Conservation (phyloP, 2,797 vertebrate species). For the Clarias laeviceps region DNA sequence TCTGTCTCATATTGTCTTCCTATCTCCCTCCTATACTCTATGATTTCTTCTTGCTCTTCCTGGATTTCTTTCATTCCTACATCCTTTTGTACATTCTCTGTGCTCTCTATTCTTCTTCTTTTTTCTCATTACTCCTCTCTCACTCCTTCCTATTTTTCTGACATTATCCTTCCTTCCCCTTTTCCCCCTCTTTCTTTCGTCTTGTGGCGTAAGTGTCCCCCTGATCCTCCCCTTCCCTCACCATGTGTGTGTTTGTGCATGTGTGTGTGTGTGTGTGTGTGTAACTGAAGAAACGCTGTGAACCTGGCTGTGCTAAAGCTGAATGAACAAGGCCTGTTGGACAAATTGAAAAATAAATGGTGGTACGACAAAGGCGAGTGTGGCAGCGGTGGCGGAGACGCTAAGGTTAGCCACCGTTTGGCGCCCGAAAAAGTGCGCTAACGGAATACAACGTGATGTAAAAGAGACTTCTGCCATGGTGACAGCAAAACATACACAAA, state of each 20-base stretch:
- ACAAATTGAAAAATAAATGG: slow-evolving; percentile 99
- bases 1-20: slow-evolving; percentile 28
- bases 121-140: neutral
- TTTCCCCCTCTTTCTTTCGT: neutral
- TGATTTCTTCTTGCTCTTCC: too few species aligned
- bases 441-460: slow-evolving; percentile 82
- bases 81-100: neutral
- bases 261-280: slow-evolving; percentile 27
- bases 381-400: slow-evolving; percentile 99
- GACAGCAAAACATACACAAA: slow-evolving; percentile 55
- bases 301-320: slow-evolving; percentile 99
- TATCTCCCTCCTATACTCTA: neutral
- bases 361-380: slow-evolving; percentile 99
- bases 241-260: slow-evolving; percentile 39
- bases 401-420: slow-evolving; percentile 98
- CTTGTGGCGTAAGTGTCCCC: slow-evolving; percentile 12
- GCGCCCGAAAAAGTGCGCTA: slow-evolving; percentile 74
- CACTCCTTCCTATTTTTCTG: neutral
- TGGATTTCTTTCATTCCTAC: neutral
- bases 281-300: slow-evolving; percentile 98
- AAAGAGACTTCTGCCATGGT: slow-evolving; percentile 87
- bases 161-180: too few species aligned
- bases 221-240: neutral
- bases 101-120: neutral
- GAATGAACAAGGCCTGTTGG: slow-evolving; percentile 99